phyloP scores from a whole-genome alignment of 2,113 vertebrate genomes.

The Neolamprologus longior region DNA sequence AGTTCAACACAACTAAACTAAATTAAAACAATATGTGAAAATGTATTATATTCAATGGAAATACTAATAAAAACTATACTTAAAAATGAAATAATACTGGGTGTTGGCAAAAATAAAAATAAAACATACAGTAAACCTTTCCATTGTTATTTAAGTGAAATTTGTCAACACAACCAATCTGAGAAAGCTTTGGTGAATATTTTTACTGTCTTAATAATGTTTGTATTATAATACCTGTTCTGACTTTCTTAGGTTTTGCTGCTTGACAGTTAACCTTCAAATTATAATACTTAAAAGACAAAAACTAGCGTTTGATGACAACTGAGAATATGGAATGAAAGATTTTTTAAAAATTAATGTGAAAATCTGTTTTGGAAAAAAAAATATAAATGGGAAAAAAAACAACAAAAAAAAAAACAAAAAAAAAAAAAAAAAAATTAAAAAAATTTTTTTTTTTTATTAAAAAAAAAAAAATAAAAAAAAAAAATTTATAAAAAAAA shows the following conservation, averaged over 20 bases:
- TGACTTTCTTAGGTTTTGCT: not conserved
- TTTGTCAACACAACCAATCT: not conserved
- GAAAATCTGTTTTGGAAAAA: not conserved
- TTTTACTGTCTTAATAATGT: not conserved
- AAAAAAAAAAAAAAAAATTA: too few species aligned
- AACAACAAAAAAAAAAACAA: too few species aligned
- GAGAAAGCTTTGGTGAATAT: not conserved
- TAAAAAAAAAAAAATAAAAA: too few species aligned
- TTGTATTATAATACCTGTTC: not conserved
- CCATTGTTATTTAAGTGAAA: not conserved
- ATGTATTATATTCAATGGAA: not conserved
- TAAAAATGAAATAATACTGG: not conserved
- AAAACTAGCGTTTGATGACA: not conserved
- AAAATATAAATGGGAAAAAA: not conserved
- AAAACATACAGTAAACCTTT: not conserved
- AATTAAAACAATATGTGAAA: not conserved
- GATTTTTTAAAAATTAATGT: fast-evolving
- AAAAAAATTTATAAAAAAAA: too few species aligned
- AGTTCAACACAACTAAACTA: not conserved
- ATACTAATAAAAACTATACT: not conserved
- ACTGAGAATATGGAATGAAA: not conserved
- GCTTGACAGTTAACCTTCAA: not conserved
- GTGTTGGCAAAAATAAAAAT: not conserved
- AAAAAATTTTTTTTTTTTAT: too few species aligned
- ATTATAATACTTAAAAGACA: not conserved